These are phyloP conservation scores for Cryptus armator DNA, from an alignment of 2,888 invertebrate species.

Conservation along the genomic window DNA sequence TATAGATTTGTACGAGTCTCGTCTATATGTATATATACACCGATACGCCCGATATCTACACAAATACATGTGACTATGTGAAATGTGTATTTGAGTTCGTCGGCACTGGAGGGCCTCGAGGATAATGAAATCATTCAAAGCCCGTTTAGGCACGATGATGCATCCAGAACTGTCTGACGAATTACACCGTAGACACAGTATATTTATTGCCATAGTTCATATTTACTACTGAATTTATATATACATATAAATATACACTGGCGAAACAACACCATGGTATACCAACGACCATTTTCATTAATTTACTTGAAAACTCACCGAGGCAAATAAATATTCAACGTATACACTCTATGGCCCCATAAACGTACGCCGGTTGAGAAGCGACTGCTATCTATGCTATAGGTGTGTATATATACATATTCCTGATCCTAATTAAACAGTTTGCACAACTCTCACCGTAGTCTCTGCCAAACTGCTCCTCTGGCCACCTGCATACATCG, in stretches of 20 bases:
- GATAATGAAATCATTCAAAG: conserved; percentile 49
- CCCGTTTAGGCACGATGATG: conserved; percentile 17
- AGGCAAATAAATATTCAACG: conserved; percentile 61
- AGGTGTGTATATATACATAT: conserved; percentile 45
- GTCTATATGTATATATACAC: neutral
- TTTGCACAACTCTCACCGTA: conserved; percentile 58
- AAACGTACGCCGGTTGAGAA: conserved; percentile 39
- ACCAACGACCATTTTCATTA: conserved; percentile 44
- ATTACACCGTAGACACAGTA: neutral
- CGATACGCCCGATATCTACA: neutral
- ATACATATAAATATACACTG: neutral
- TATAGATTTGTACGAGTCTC: conserved; percentile 65
- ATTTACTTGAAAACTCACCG: conserved; percentile 54
- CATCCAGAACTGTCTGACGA: conserved; percentile 6
- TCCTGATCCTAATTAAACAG: conserved; percentile 68
- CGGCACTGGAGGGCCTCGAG: neutral
- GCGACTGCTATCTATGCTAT: conserved; percentile 40
- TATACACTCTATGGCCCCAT: conserved; percentile 1
- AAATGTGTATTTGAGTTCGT: neutral
- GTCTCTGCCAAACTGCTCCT: conserved; percentile 56
- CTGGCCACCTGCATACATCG: conserved; percentile 18
- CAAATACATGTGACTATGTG: neutral
- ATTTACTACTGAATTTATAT: conserved; percentile 14
- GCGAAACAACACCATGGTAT: neutral
- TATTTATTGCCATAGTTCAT: conserved; percentile 6